Conservation (phyloP, 1,140 invertebrate genomes). For the Hylaeus anthracinus region DNA sequence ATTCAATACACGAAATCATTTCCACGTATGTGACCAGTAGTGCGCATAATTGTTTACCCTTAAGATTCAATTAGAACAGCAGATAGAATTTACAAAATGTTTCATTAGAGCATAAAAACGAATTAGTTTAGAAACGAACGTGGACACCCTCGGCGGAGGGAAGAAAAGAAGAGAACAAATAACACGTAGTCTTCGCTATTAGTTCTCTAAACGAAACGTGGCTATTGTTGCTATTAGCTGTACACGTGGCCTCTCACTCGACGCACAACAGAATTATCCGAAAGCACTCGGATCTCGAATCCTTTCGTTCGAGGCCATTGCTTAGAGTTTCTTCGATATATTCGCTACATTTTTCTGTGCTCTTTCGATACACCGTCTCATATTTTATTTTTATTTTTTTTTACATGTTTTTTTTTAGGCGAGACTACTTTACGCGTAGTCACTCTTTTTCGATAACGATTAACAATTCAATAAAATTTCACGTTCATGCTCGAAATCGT, state of each 20-base stretch:
- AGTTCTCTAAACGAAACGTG: constrained; percentile 14
- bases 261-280: neutral
- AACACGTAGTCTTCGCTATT: constrained; percentile 6
- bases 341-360: neutral
- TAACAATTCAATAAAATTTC: neutral
- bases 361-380: neutral
- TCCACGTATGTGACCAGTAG: no score
- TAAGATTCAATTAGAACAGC: neutral
- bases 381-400: neutral
- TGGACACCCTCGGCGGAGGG: neutral
- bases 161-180: neutral
- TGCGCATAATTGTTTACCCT: no score
- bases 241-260: constrained; percentile 2
- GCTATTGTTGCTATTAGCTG: constrained; percentile 17
- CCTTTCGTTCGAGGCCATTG: neutral
- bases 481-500: neutral
- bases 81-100: neutral
- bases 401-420: neutral
- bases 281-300: neutral
- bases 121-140: neutral
- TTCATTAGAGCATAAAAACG: neutral
- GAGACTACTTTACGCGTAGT: neutral
- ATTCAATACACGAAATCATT: no score
- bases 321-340: neutral
- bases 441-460: neutral